Conservation (phyloP, 2,888 invertebrate species). For the Scaptomyza polygonia region DNA sequence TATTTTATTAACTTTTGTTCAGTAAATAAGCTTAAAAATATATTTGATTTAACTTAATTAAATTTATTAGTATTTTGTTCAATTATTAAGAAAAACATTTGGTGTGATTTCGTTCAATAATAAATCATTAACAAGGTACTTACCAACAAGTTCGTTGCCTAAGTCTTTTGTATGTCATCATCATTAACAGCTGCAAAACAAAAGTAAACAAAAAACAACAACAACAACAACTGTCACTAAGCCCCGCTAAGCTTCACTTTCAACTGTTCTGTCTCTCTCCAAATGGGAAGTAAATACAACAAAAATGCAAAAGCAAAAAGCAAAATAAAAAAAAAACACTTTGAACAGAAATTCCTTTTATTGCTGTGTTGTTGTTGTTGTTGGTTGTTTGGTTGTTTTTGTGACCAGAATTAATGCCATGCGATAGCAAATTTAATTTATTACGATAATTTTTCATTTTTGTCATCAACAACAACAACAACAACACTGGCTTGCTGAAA, state of each 20-base stretch:
- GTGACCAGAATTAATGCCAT: slow-evolving; percentile 77
- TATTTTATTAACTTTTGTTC: too few species aligned
- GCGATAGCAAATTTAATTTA: slow-evolving; percentile 83
- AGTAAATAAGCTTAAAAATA: too few species aligned
- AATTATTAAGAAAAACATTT: too few species aligned
- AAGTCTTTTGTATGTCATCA: slow-evolving; percentile 68
- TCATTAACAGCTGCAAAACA: slow-evolving; percentile 41
- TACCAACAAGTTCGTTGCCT: slow-evolving; percentile 52
- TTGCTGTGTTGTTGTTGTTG: slow-evolving; percentile 35
- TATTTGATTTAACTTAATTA: not conserved
- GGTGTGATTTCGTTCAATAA: too few species aligned
- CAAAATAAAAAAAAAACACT: slow-evolving; percentile 48
- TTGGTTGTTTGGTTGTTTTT: slow-evolving; percentile 34
- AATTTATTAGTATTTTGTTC: too few species aligned
- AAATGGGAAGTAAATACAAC: slow-evolving; percentile 22
- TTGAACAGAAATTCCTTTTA: slow-evolving; percentile 59
- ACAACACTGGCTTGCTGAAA: slow-evolving; percentile 53
- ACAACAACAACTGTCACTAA: slow-evolving; percentile 51
- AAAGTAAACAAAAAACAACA: slow-evolving; percentile 5
- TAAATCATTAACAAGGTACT: not conserved
- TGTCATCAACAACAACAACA: slow-evolving; percentile 62
- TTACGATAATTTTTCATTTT: slow-evolving; percentile 82
- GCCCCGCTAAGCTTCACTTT: slow-evolving; percentile 69
- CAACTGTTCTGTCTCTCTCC: slow-evolving; percentile 58
- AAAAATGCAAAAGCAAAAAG: slow-evolving; percentile 7